A percentile compares a stretch with the other conserved stretches of the same genome.
phyloP scores from a whole-genome alignment of 1,140 invertebrate species.

The Lerema accius region DNA sequence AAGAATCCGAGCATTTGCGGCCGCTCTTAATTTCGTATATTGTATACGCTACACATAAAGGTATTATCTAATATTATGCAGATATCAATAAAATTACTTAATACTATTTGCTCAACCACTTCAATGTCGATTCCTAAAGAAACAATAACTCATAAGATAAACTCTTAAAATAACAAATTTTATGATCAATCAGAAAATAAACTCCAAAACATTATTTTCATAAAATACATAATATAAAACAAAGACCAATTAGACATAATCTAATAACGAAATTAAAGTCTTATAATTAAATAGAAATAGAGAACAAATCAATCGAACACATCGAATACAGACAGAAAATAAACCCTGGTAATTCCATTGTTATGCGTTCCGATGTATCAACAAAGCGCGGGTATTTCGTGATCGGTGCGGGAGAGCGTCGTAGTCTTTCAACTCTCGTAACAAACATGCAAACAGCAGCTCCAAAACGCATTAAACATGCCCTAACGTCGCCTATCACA shows the following conservation, averaged over 20 bases:
- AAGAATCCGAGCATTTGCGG: not conserved
- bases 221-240: constrained; percentile 18
- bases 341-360: constrained; percentile 12
- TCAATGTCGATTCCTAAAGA: not conserved
- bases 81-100: not conserved
- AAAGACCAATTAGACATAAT: constrained; percentile 4
- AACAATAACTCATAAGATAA: constrained; percentile 5
- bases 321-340: not conserved
- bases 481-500: constrained; percentile 10
- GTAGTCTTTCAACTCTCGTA: not conserved
- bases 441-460: not conserved
- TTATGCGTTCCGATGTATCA: constrained; percentile 8
- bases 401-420: not conserved
- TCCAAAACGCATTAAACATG: constrained; percentile 1
- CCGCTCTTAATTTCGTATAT: not conserved
- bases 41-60: not conserved
- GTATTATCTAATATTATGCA: not conserved
- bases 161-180: not conserved
- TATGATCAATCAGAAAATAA: not conserved
- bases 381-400: constrained; percentile 4
- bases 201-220: not conserved
- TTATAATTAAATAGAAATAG: constrained; percentile 8
- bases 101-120: constrained; percentile 9
- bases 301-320: constrained; percentile 7
- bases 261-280: not conserved